Base-by-base conservation (phyloP, 2,888 invertebrate species). In the Stramonita haemastoma region DNA sequence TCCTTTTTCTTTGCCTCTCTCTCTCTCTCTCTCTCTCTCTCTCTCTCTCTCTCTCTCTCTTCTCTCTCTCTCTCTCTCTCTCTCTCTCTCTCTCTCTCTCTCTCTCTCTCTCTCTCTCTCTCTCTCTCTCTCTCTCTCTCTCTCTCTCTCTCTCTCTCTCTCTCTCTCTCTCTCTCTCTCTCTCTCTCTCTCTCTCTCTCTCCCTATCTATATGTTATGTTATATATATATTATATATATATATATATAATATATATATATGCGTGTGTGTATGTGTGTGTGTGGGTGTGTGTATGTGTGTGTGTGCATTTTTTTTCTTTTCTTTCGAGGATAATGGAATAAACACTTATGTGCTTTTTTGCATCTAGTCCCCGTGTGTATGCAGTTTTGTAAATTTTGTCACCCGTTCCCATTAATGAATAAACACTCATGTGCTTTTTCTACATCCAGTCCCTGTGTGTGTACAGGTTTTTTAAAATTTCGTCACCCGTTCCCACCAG, bases 161-260 rank as follows among this genome's bases (percentile, higher is more conserved):
- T 79, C 29, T 79, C 11, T 79, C 29, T 79, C 11, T 79, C 29
- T 79, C 29, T 79, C 29, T 87, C 87, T 87, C 60, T 87, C 87
- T 66, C 19, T 87, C 87, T 87, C 87, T 87, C 87, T 87, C 66
- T 66, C 87, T 66, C 66, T 66, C 87, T 84, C 19, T 84, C 84
- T 84, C 19, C 34, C 60, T 60, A 19, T 60, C 60, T 60, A 19
- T 60, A 19, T 60, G 13, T 60, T 15, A 15, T 19, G 11, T 11
- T 60, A 19, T 60, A 11, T 60, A 19, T 60, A 11, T 60, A 60
- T 60, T 19, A 15, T 15, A 19, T 60, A 19, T 60, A 60, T 60
- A 19, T 60, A 19, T 19, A 60, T 60, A 19, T 60, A 19, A n/a
- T 19, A 60, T 60, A 19, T 60, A 19, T 19, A 19, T 60, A 19